These are phyloP conservation scores for Aurelia aurita DNA, from an alignment of 30 jellyfish, hydroid and myxozoan species.

Conservation along the genomic window DNA sequence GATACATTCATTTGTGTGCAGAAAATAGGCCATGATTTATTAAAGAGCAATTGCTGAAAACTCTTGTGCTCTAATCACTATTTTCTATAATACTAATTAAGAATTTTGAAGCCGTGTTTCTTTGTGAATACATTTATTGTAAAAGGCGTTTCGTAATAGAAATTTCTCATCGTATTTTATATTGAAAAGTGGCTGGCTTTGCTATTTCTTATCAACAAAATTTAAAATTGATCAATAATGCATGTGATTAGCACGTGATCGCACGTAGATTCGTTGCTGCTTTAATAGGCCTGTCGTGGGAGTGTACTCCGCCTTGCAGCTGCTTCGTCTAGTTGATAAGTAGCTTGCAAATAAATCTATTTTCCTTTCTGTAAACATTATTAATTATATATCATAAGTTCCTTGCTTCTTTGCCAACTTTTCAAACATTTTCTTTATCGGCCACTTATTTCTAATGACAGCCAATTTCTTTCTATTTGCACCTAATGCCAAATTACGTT, in stretches of 20 bases:
- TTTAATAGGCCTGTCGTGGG: conserved; percentile 28
- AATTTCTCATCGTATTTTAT: conserved; percentile 9
- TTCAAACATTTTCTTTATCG: neutral
- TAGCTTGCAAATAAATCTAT: conserved; percentile 46
- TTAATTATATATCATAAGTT: conserved; percentile 36
- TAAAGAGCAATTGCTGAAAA: no score
- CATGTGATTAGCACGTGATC: conserved; percentile 43
- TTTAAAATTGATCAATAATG: conserved; percentile 45
- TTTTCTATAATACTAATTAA: no score
- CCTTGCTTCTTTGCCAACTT: conserved; percentile 10
- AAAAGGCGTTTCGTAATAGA: no score
- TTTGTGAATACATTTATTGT: no score
- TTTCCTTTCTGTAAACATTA: conserved; percentile 47
- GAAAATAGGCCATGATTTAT: no score
- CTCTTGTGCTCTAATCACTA: no score
- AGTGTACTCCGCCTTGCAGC: conserved; percentile 46
- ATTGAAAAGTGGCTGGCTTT: conserved; percentile 17
- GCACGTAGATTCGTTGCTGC: neutral
- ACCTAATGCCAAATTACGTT: conserved; percentile 17
- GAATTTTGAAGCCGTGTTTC: no score
- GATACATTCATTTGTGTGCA: no score
- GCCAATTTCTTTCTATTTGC: conserved; percentile 31
- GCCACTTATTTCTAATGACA: conserved; percentile 10
- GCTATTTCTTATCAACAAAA: conserved; percentile 17
- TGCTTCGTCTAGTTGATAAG: conserved; percentile 50